Evolutionary conservation across 1,140 invertebrate species (phyloP).

Genomic region (Zelostemma sp.): DNA sequence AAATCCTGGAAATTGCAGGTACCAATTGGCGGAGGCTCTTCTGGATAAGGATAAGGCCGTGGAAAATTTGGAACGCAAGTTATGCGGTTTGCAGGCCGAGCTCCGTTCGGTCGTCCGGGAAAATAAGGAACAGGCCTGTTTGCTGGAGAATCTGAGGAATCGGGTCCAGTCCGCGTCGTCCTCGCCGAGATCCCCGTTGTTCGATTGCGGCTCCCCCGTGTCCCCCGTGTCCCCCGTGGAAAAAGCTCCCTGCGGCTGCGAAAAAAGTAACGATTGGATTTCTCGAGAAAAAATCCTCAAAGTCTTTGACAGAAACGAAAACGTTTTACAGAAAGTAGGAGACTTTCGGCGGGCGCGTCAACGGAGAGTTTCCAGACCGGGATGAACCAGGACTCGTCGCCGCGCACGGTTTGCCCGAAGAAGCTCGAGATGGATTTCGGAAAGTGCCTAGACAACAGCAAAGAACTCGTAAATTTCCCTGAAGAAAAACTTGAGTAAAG

Average conservation of each 20-base stretch:
- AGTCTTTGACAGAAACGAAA: neutral
- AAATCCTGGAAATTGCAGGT: constrained; percentile 56
- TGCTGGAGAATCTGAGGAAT: constrained; percentile 48
- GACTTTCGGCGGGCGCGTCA: constrained; percentile 5
- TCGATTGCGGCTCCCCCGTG: too few species aligned
- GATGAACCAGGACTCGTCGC: neutral
- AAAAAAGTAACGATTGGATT: neutral
- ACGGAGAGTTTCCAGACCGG: neutral
- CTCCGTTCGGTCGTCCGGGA: constrained; percentile 60
- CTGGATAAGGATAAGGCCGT: constrained; percentile 67
- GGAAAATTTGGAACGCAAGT: constrained; percentile 66
- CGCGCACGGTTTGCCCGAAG: constrained; percentile 45
- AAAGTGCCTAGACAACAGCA: constrained; percentile 48
- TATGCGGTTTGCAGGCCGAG: constrained; percentile 68
- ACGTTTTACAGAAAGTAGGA: neutral
- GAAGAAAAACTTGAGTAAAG: neutral
- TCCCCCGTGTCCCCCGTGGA: neutral
- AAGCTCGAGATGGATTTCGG: constrained; percentile 45
- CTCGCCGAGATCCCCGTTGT: constrained; percentile 9
- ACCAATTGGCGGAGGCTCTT: constrained; percentile 68
- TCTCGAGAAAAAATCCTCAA: neutral
- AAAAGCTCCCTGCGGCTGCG: neutral
- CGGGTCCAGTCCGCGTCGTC: constrained; percentile 31
- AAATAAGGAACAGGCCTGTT: constrained; percentile 54
- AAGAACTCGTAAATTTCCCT: constrained; percentile 47